Base-by-base conservation (phyloP, 2,888 invertebrate species). In the Spodoptera picta region DNA sequence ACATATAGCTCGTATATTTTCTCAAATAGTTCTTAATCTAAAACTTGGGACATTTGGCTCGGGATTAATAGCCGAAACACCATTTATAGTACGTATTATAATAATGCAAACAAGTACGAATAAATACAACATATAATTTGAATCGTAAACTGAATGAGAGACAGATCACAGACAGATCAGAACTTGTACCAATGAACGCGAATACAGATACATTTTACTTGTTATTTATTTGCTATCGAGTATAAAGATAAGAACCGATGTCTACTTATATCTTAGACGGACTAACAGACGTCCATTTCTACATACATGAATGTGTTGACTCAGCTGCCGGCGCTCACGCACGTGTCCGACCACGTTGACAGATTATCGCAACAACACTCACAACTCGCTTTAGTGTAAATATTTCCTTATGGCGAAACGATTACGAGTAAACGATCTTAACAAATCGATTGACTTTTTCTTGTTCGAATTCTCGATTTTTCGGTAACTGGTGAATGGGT, bases 271-370 rank as follows among this genome's bases (percentile, higher is more conserved):
- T 43, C 36, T 36, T 7, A 54, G 24, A 56, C 52, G 61, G 60
- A 73, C 48, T 9, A 60, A 57, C 10, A 58, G 27, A 12, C 64
- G 63, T 42, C 14, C 56, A 68, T 72, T 76, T 75, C 74, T 76
- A 56, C 50, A 60, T 65, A 73, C 71, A 71, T 59, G 66, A 46
- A 49, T 44, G 27, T 85, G 72, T 87, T 84, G 80, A 84, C 78
- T 83, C 86, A 87, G 87, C 86, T 83, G 87, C 50, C 52, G 55
- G 46, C 66, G 64, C 53, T 6, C 1, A 53, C 73, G 83, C 88
- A 89, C 88, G 87, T 89, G 91, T 84, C 71, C 42, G 36, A 61
- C 53, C 73, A 80, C 77, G 78, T 58, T 81, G 77, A 69, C 62
- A 61, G 69, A 70, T 78, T 72, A 75, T 69, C 74, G 76, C 69